Conservation (phyloP, 2,888 invertebrate genomes). For the Cyrtodaria siliqua region DNA sequence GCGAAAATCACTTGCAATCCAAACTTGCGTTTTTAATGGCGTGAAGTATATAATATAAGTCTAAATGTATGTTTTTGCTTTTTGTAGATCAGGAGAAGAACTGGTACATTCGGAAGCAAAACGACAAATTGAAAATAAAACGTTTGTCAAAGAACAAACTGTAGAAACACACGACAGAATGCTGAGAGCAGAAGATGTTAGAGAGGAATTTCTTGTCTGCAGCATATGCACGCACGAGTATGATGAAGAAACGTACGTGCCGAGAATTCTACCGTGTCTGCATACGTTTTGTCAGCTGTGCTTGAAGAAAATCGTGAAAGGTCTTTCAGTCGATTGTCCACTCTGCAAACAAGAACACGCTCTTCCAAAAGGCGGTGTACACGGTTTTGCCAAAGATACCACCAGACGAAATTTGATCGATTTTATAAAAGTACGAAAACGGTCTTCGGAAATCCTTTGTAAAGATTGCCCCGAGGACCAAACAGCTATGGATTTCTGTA, state of each 20-base stretch:
- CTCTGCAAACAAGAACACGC: constrained; percentile 63
- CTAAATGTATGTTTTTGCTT: constrained; percentile 31
- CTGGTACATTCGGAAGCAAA: constrained; percentile 4
- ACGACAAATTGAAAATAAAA: constrained; percentile 12
- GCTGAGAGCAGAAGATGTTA: constrained; percentile 66
- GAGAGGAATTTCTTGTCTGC: constrained; percentile 70
- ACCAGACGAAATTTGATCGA: constrained; percentile 67
- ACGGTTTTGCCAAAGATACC: constrained; percentile 66
- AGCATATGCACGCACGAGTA: constrained; percentile 67
- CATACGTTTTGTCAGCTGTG: constrained; percentile 70
- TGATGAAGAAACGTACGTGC: constrained; percentile 63
- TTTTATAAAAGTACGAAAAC: constrained; percentile 64
- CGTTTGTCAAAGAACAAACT: constrained; percentile 32
- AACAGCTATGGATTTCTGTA: constrained; percentile 66
- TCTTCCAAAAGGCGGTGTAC: constrained; percentile 54
- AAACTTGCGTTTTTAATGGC: too few relatives aligned
- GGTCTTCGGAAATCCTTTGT: constrained; percentile 66
- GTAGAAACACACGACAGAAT: constrained; percentile 31
- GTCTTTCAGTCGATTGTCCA: constrained; percentile 52
- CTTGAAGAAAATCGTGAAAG: constrained; percentile 54
- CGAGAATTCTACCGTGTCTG: constrained; percentile 65
- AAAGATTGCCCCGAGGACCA: constrained; percentile 71
- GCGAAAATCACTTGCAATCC: too few relatives aligned
- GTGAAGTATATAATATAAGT: constrained; percentile 53
- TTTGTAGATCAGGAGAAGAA: too few relatives aligned